Conservation (phyloP, 2,113 vertebrate genomes). For the Ceyx melanurus region DNA sequence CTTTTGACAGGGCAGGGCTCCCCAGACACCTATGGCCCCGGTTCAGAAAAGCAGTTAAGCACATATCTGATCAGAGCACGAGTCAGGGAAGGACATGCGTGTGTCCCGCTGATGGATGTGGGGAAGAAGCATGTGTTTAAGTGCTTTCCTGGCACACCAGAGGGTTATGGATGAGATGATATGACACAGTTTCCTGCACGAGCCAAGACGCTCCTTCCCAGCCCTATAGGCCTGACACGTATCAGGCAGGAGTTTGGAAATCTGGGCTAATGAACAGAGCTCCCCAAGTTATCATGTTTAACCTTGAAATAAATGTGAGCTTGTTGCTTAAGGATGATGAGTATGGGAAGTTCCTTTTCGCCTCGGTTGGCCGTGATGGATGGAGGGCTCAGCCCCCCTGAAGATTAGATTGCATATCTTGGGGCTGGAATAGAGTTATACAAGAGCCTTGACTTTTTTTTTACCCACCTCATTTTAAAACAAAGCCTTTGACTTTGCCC, state of each 20-base stretch:
- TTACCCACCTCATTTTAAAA: neutral
- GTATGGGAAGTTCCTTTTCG: neutral
- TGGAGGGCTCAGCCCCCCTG: neutral
- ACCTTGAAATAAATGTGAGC: neutral
- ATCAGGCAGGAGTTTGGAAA: neutral
- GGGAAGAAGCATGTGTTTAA: neutral
- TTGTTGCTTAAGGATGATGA: neutral
- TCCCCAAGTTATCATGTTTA: neutral
- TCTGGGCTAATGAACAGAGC: neutral
- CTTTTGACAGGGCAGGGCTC: neutral
- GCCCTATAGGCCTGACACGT: neutral
- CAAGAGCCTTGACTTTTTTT: neutral
- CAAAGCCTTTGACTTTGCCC: neutral
- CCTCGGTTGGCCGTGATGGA: neutral
- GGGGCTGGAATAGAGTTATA: neutral
- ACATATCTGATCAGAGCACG: neutral
- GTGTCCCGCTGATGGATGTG: neutral
- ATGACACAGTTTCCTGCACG: neutral
- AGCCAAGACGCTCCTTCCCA: neutral
- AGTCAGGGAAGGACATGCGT: neutral
- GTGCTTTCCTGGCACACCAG: constrained; percentile 22
- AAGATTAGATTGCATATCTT: neutral
- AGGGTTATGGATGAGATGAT: neutral
- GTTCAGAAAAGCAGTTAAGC: neutral
- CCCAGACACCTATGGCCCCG: neutral